Percentiles rank a stretch among this genome's conserved stretches.
These are phyloP conservation scores for Microplitis demolitor DNA, from an alignment of 1,140 invertebrate species.

Conservation along the genomic window DNA sequence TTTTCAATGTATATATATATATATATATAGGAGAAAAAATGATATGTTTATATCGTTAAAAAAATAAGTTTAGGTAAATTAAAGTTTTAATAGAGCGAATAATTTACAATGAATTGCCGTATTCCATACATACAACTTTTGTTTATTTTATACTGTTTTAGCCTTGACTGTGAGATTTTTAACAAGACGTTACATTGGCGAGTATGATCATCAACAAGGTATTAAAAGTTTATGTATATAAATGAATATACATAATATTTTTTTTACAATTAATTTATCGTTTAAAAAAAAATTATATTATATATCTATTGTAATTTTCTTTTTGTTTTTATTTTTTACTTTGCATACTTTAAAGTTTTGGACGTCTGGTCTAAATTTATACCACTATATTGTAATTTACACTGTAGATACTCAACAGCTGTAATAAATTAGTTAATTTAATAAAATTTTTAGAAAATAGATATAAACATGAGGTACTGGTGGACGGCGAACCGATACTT, in stretches of 20 bases:
- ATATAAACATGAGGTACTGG: constrained; percentile 89
- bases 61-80: no score
- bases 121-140: not conserved
- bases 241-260: no score
- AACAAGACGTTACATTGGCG: constrained; percentile 88
- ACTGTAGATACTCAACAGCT: constrained; percentile 35
- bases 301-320: not conserved
- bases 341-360: constrained; percentile 32
- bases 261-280: not conserved
- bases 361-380: constrained; percentile 52
- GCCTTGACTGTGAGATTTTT: constrained; percentile 87
- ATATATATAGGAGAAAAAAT: no score
- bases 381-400: constrained; percentile 52
- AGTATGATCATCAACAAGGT: constrained; percentile 93
- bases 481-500: constrained; percentile 87
- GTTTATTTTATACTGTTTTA: constrained; percentile 61
- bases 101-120: no score
- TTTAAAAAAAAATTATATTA: constrained; percentile 1
- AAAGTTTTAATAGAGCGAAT: no score
- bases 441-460: constrained; percentile 72
- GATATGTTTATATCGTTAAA: no score
- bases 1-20: no score
- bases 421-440: constrained; percentile 15
- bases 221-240: no score
- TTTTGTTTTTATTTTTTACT: constrained; percentile 32